Evolutionary conservation across 2,797 vertebrate genomes (phyloP), one percentile per base, ranked within the genome.

Genomic region (Syngnathus acus): DNA sequence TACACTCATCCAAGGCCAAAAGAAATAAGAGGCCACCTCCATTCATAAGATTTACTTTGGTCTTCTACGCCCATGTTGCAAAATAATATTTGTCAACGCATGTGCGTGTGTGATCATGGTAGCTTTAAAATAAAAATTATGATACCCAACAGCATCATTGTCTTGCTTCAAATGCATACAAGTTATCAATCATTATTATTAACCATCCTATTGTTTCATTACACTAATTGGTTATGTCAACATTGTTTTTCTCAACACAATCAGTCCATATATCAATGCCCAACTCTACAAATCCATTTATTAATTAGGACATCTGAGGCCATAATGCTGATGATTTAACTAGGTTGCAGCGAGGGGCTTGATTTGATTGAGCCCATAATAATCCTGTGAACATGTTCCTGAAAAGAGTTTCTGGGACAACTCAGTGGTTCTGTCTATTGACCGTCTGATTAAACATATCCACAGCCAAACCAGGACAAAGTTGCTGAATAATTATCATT

Each of bases 21-120:
- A 76, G 67, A 69, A 51, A 51, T 51, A n/a, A 9, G n/a, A 51
- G 71, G 51, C 68, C 75, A 70, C 53, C 63, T 70, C 65, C 23
- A 64, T 77, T 75, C 68, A 68, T 47, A 75, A 77, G 75, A 73
- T 77, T 69, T 74, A 68, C 78, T 74, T 85, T 88, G 81, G 78
- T 83, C 76, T 78, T 55, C 59, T 79, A 77, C 74, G 65, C 77
- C 23, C 14, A 16, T 70, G 67, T 77, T 79, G 73, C 51, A 65
- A 13, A 53, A 76, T 69, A 77, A 79, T 76, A 82, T 77, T 86
- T 81, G 76, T 85, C 73, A 74, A n/a, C 69, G 54, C 64, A 69
- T 63, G 42, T 69, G 70, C 68, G 67, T 69, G 66, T 11, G 69
- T 71, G 7, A 37, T 16, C 13, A 14, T 58, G 26, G 14, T 38